Conservation (phyloP, 2,113 vertebrate genomes). For the Candoia aspera region DNA sequence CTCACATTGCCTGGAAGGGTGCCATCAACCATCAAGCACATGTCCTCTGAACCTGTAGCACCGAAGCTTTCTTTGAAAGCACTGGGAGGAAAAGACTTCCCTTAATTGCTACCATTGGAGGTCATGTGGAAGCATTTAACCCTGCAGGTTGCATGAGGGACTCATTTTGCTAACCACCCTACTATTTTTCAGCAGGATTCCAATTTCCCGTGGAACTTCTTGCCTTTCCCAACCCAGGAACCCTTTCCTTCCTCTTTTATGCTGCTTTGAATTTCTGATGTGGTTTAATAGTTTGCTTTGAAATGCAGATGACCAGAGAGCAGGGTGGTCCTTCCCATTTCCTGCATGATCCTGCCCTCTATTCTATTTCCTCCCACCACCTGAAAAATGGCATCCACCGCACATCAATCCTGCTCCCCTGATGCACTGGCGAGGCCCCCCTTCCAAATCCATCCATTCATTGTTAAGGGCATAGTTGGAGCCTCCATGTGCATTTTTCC, state of each 20-base stretch:
- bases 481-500: background rate
- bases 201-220: background rate
- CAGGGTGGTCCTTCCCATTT: background rate
- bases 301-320: fast-evolving
- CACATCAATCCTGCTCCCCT: too few relatives aligned
- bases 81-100: background rate
- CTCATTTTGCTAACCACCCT: background rate
- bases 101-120: background rate
- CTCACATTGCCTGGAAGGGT: background rate
- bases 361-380: too few relatives aligned
- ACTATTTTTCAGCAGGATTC: background rate
- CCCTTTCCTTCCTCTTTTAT: too few relatives aligned
- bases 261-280: background rate
- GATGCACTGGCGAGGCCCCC: background rate
- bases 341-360: background rate
- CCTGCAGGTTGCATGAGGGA: conserved; percentile 21
- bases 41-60: background rate
- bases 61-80: background rate
- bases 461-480: background rate
- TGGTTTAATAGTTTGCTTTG: conserved; percentile 30
- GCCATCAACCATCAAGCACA: background rate
- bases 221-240: background rate
- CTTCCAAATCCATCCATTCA: background rate
- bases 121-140: conserved; percentile 38
- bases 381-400: background rate